Evolutionary conservation across 2,113 vertebrate genomes (phyloP), one percentile per base, ranked within the genome.

Genomic region (Hydrolagus affinis): DNA sequence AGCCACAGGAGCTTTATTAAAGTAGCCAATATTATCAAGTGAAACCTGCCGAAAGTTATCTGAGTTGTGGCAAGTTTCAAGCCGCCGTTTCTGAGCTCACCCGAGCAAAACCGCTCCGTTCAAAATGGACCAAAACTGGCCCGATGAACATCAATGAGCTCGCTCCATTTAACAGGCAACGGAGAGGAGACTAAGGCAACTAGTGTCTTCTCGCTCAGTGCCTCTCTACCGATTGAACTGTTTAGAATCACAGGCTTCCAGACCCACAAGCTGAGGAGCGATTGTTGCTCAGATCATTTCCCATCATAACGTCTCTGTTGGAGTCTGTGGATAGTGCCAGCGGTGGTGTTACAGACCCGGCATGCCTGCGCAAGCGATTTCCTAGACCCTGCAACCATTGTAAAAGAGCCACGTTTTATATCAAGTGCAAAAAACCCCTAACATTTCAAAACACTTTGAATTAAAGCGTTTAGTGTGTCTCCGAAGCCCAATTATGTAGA

Each of bases 401-500:
- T 3, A 32, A 8, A 83, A 17, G 60, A 83, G 66, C 19, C 66
- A n/a, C 23, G 19, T 83, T 17, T n/a, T n/a, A n/a, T n/a, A 66
- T 68, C 59, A 15, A 15, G 4, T 62, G 62, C 59, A 66, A 83
- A 66, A 66, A 83, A 66, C 17, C 32, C 62, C 6, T 44, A 66
- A 83, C 62, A 83, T 66, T n/a, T 12, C 25, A 68, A 14, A 44
- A 32, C 60, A 11, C 25, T 83, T 66, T 66, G 3, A 83, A 83
- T 83, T 66, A 64, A 64, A 30, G 76, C 56, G 60, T 62, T 62
- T 60, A 78, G 7, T 78, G 77, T 83, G 60, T 28, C 77, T 83
- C 77, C 9, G 59, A 83, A 83, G 78, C 62, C 30, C 59, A 68
- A 68, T 83, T 83, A 83, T 68, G 30, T 11, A 83, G 28, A 21